Evolutionary conservation across 2,113 vertebrate genomes (phyloP).

Genomic region (Rousettus leschenaultii): DNA sequence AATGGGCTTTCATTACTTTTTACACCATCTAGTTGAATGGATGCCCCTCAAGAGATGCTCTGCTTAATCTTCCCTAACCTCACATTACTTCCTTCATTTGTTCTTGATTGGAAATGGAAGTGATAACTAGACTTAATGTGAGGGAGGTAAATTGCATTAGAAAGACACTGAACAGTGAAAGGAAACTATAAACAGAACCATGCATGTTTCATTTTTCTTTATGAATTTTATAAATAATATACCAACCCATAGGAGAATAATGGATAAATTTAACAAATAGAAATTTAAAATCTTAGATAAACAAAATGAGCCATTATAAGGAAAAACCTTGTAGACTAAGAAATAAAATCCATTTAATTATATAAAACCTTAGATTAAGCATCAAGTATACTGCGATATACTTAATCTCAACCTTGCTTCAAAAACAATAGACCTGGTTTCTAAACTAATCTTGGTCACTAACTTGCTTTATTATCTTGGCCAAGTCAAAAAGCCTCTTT

Average conservation of each 20-base stretch:
- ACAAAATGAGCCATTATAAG: neutral
- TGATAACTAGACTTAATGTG: neutral
- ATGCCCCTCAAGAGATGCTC: neutral
- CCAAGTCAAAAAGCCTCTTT: neutral
- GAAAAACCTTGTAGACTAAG: neutral
- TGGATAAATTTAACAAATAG: too few relatives aligned
- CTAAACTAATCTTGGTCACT: neutral
- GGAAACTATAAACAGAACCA: neutral
- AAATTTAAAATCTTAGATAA: neutral
- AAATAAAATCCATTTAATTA: neutral
- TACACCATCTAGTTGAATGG: neutral
- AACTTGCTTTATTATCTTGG: neutral
- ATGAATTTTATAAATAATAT: neutral
- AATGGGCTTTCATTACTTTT: neutral
- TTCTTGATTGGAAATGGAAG: neutral
- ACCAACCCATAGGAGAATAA: neutral
- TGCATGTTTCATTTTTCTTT: neutral
- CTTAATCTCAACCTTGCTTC: neutral
- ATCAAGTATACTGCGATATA: neutral
- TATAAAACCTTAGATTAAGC: neutral
- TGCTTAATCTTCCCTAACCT: neutral
- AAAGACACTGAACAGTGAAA: neutral
- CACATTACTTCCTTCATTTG: neutral
- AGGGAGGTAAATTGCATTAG: neutral
- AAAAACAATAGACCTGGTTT: neutral